These are phyloP conservation scores for Pherbina coryleti DNA, from an alignment of 2,888 invertebrate genomes.

Conservation along the genomic window DNA sequence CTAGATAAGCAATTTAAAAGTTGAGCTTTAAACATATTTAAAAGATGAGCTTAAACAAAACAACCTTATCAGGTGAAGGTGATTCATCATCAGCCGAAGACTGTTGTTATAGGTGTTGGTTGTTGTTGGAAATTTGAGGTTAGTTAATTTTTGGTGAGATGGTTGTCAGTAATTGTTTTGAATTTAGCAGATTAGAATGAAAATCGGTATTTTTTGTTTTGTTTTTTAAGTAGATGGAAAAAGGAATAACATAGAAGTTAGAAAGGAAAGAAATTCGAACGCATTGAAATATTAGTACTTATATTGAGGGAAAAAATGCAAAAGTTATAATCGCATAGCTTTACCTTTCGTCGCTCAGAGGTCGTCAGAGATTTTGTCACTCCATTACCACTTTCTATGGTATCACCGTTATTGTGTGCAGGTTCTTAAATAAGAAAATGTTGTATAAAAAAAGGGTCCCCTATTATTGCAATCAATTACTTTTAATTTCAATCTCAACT, in stretches of 20 bases:
- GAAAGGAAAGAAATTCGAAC: neutral
- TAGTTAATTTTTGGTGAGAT: constrained; percentile 22
- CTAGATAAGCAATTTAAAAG: constrained; percentile 50
- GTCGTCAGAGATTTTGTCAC: constrained; percentile 81
- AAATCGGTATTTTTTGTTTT: neutral
- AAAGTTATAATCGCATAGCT: constrained; percentile 5
- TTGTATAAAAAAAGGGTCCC: too few relatives aligned
- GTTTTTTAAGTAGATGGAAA: neutral
- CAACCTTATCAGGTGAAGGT: constrained; percentile 67
- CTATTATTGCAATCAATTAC: constrained; percentile 62
- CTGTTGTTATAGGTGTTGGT: constrained; percentile 52
- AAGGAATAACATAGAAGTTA: constrained; percentile 6
- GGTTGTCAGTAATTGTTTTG: constrained; percentile 3
- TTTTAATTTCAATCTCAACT: constrained; percentile 71
- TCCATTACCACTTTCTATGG: constrained; percentile 73
- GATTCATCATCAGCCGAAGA: constrained; percentile 68
- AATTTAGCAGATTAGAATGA: constrained; percentile 19
- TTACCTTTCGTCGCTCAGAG: constrained; percentile 81
- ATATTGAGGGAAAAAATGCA: neutral
- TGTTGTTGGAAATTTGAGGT: constrained; percentile 29
- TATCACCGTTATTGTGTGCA: constrained; percentile 49
- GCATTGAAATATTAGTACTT: neutral
- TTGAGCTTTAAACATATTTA: neutral
- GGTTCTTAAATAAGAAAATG: constrained; percentile 48
- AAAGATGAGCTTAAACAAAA: constrained; percentile 42